Evolutionary conservation across 2,113 vertebrate species (phyloP).

Genomic region (Picathartes gymnocephalus): DNA sequence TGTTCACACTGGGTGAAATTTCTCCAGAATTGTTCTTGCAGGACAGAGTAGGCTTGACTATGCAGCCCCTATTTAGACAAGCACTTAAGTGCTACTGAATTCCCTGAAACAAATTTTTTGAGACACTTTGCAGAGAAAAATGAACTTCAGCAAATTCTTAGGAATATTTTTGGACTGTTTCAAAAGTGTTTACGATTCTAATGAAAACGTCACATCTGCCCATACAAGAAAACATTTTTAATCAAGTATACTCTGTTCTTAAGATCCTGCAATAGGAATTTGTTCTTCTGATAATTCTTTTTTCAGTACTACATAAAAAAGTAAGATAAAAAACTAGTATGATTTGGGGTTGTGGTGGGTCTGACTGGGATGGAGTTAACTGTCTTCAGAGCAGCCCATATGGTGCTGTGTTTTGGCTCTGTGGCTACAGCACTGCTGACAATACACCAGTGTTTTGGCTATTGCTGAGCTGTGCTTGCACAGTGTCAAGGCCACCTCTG

Average conservation of each 20-base stretch:
- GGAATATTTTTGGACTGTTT: not conserved
- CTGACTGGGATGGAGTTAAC: not conserved
- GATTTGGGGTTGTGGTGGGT: not conserved
- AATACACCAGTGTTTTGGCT: not conserved
- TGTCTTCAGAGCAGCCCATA: not conserved
- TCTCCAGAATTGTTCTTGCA: not conserved
- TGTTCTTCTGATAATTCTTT: not conserved
- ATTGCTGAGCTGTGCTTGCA: not conserved
- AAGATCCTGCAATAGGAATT: not conserved
- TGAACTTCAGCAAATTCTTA: not conserved
- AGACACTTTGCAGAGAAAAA: not conserved
- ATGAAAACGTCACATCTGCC: not conserved
- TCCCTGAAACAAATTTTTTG: not conserved
- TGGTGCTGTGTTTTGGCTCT: not conserved
- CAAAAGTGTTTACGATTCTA: not conserved
- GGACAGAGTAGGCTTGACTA: not conserved
- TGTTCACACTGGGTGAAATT: not conserved
- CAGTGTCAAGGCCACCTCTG: not conserved
- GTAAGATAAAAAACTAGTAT: not conserved
- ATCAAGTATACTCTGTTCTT: not conserved
- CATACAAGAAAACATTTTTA: not conserved
- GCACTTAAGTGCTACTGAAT: not conserved
- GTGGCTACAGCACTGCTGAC: not conserved
- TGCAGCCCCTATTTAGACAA: not conserved
- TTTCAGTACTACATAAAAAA: not conserved